Evolutionary conservation across 1,140 invertebrate genomes (phyloP), one percentile per base, ranked within the genome.

Genomic region (Anastatus disparis): DNA sequence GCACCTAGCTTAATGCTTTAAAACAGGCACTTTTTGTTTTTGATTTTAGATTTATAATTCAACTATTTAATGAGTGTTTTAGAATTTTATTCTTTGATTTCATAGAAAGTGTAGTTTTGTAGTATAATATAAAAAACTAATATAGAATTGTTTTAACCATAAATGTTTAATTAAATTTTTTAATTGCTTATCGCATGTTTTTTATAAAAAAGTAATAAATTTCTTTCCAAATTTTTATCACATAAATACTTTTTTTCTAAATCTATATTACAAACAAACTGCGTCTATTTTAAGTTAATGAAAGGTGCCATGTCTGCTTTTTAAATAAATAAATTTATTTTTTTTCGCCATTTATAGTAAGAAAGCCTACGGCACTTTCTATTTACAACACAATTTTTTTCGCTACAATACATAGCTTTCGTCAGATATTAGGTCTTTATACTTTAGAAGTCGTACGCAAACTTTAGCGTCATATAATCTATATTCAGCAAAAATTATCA

Each of bases 11-110:
- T 42, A 52, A 61, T 1, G 29, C 17, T 22, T 50, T 38, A 61
- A 69, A 69, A 61, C 31, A 69, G 56, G 44, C 66, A 61, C 66
- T 61, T 61, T 53, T 48, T 68, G n/a, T 58, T 68, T 26, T 7
- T 52, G 12, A 46, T 50, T 44, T 29, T 38, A n/a, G n/a, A n/a
- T n/a, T n/a, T n/a, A n/a, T n/a, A n/a, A n/a, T n/a, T n/a, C n/a
- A n/a, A n/a, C n/a, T n/a, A n/a, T n/a, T n/a, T 35, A 17, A 9
- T 50, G 29, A 55, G 26, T 59, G 20, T 52, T 26, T 24, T 31
- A 63, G 15, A 26, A 52, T 9, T 22, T n/a, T 61, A 3, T 24
- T 17, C n/a, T 48, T 8, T 48, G 3, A 31, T 31, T 46, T 10
- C 17, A 31, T 13, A 9, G n/a, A 61, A 61, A 61, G 13, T 48